These are phyloP conservation scores for Synergus japonicus DNA, from an alignment of 2,888 invertebrate species.

Conservation along the genomic window DNA sequence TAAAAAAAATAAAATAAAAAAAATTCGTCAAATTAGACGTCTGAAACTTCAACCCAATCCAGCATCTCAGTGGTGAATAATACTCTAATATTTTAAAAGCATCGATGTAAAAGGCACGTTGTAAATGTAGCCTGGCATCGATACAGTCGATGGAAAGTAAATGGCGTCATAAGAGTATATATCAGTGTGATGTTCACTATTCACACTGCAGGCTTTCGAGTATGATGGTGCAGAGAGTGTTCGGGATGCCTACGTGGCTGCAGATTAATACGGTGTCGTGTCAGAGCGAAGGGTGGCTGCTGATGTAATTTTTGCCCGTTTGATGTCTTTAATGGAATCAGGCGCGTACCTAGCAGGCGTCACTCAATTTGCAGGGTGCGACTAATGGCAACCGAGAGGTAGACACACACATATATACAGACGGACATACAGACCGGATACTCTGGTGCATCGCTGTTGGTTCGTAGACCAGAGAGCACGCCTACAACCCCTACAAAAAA, in stretches of 20 bases:
- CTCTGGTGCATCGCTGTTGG: conserved; percentile 29
- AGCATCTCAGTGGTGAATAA: not conserved
- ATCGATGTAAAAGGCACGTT: conserved; percentile 29
- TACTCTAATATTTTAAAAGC: conserved; percentile 31
- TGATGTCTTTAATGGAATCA: conserved; percentile 77
- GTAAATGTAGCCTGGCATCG: conserved; percentile 31
- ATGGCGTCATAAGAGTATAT: conserved; percentile 51
- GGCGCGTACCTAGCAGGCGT: conserved; percentile 75
- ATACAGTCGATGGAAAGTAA: conserved; percentile 29
- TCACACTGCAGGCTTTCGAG: conserved; percentile 46
- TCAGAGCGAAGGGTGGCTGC: conserved; percentile 70
- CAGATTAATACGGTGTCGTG: conserved; percentile 67
- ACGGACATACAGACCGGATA: conserved; percentile 49
- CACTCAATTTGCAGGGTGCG: conserved; percentile 76
- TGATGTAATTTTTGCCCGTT: conserved; percentile 77
- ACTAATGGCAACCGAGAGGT: conserved; percentile 75
- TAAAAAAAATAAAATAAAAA: too few relatives aligned
- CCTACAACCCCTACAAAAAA: conserved; percentile 38
- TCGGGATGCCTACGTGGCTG: conserved; percentile 62
- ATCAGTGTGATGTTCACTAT: conserved; percentile 45
- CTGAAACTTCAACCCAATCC: too few relatives aligned
- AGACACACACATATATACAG: conserved; percentile 57
- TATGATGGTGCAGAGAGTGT: conserved; percentile 50
- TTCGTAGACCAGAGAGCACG: conserved; percentile 36
- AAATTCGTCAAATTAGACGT: too few relatives aligned